Evolutionary conservation across 1,140 invertebrate genomes (phyloP).

Genomic region (Drosophila tsacasi): DNA sequence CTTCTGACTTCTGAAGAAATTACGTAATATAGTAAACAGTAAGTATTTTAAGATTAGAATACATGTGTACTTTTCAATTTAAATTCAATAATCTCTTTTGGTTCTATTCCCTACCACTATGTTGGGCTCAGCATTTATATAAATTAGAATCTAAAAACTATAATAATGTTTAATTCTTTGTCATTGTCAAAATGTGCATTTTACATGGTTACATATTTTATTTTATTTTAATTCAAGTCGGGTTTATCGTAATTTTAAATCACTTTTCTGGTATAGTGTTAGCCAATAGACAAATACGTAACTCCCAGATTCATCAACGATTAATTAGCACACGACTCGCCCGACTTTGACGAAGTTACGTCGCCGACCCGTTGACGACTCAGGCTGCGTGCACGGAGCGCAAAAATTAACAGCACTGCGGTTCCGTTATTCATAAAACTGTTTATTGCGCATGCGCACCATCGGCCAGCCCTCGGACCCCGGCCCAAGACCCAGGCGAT

Average conservation of each 20-base stretch:
- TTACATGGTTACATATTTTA: not conserved
- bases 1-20: not conserved
- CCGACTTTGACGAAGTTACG: slow-evolving; percentile 58
- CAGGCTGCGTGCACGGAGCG: slow-evolving; percentile 55
- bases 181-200: too few species aligned
- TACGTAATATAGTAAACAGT: not conserved
- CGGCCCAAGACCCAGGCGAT: slow-evolving; percentile 9
- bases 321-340: slow-evolving; percentile 70
- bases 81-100: not conserved
- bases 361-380: slow-evolving; percentile 39
- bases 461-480: slow-evolving; percentile 14
- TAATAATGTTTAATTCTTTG: not conserved
- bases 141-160: not conserved
- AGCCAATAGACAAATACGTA: slow-evolving; percentile 63
- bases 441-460: slow-evolving; percentile 78
- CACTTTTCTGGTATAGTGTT: slow-evolving; percentile 30
- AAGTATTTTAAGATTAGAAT: not conserved
- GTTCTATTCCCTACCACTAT: too few species aligned
- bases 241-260: not conserved
- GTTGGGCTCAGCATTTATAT: not conserved
- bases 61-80: not conserved
- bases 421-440: slow-evolving; percentile 78
- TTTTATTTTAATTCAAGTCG: not conserved
- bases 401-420: slow-evolving; percentile 61
- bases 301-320: slow-evolving; percentile 50